These are phyloP conservation scores for Patagioenas fasciata DNA, from an alignment of 2,113 vertebrate species.

Conservation along the genomic window DNA sequence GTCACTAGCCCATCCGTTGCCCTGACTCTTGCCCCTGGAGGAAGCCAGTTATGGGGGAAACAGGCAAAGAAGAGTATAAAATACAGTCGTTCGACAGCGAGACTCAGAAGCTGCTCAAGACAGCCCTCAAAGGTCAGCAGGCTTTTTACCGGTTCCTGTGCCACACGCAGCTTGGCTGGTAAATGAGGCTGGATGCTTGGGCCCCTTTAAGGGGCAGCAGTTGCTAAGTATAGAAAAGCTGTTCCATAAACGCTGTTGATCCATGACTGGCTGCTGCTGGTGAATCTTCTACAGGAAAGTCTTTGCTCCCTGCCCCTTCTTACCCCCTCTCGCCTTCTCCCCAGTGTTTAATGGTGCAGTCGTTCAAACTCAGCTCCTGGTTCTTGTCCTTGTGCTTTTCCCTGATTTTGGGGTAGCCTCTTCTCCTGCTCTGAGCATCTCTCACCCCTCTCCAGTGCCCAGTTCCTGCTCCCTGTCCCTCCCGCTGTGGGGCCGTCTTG, in stretches of 20 bases:
- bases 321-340: neutral
- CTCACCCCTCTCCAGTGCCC: neutral
- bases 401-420: neutral
- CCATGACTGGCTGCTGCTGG: rapidly evolving
- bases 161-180: neutral
- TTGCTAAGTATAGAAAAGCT: neutral
- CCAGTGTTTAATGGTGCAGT: neutral
- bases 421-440: neutral
- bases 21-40: neutral
- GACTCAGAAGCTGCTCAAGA: slow-evolving; percentile 92
- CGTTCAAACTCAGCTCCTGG: neutral
- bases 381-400: neutral
- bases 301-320: neutral
- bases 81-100: slow-evolving; percentile 92
- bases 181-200: neutral
- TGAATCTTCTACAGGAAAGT: neutral
- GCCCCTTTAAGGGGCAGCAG: neutral
- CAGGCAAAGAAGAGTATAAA: slow-evolving; percentile 86
- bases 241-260: neutral
- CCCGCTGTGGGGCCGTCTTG: rapidly evolving
- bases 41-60: slow-evolving; percentile 83
- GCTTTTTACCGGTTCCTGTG: neutral
- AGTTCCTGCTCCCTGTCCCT: neutral
- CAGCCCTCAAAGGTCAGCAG: slow-evolving; percentile 88
- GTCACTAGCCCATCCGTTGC: neutral